Base-by-base conservation (phyloP, 1,140 invertebrate genomes). In the Bicyclus anynana region DNA sequence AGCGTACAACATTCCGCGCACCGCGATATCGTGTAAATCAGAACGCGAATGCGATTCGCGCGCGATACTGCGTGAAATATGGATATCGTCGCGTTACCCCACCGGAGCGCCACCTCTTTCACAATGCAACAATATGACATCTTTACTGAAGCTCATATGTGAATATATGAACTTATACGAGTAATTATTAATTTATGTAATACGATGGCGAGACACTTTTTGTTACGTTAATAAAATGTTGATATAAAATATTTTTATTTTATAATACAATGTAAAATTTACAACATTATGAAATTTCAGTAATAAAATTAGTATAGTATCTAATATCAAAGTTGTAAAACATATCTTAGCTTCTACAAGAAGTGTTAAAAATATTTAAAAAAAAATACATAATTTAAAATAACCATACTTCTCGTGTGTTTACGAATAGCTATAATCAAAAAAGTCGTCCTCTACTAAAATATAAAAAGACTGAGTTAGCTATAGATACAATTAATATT, bases 21-120 rank as follows among this genome's bases (percentile, higher is more conserved):
- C 71, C 51, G 63, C 67, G 64, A 72, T 81, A 83, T 81, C 80
- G 55, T 73, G 75, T 79, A 77, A 80, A 82, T 85, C 80, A 74
- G 74, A 44, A 74, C 68, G 66, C 65, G 69, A 65, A 52, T 61
- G 67, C 65, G 79, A 82, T 77, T 69, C 64, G 54, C 59, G 62
- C 38, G 60, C 59, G 72, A 80, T 80, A 77, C 12, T 59, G 53
- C 35, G 57, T 80, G 69, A 85, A 75, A 79, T 80, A 84, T 77
- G 70, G 72, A 79, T 73, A 80, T 79, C 70, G 67, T 61, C 67
- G 70, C 74, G 74, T 67, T 67, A 67, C 54, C 56, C 46, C 20
- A 53, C 44, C 55, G 52, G 51, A 53, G 61, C 53, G 53, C 64
- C 55, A 53, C 62, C 52, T 53, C 23, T 21, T 44, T 59, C 59